Base-by-base conservation (phyloP, 2,113 vertebrate genomes). In the Engystomops pustulosus region DNA sequence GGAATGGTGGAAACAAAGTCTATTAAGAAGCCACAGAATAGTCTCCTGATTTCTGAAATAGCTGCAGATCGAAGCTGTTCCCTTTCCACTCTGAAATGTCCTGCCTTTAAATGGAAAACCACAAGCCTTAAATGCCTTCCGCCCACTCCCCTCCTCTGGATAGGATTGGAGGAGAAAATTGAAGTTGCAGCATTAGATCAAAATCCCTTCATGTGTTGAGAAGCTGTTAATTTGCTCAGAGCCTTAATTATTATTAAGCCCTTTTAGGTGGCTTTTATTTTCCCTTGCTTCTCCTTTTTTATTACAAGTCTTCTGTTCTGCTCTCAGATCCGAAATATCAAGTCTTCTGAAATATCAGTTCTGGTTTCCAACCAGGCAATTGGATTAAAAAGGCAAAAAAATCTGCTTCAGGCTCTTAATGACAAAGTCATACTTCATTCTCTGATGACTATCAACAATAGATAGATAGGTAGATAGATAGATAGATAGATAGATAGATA, bases 51-150 rank as follows among this genome's bases (percentile, higher is more conserved):
- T 69, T 78, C 75, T 53, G 58, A 55, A 84, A 55, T 32, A 84
- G 45, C n/a, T 41, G 32, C 60, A 41, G 47, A 79, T 44, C 23
- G 75, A 79, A 58, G n/a, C n/a, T 67, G 38, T 70, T 79, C 45
- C 83, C 34, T 78, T 67, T 55, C 34, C 60, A 55, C 25, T 69
- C 62, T 70, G 58, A 36, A 82, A 76, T 76, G 53, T 47, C 17
- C 69, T 23, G 65, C 44, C n/a, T 77, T 84, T 77, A 84, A 76
- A 84, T 84, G 45, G 83, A 77, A 84, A 84, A 79, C 75, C 83
- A 70, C 62, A 78, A 79, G 75, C 62, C 65, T 27, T 68, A 4
- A 60, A 32, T 70, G 32, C 49, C 44, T 79, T 32, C 65, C 12
- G 23, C 67, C 34, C 30, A 47, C 74, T 70, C 75, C 62, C 62